Conservation (phyloP, 2,888 invertebrate genomes). For the Scaeva pyrastri region DNA sequence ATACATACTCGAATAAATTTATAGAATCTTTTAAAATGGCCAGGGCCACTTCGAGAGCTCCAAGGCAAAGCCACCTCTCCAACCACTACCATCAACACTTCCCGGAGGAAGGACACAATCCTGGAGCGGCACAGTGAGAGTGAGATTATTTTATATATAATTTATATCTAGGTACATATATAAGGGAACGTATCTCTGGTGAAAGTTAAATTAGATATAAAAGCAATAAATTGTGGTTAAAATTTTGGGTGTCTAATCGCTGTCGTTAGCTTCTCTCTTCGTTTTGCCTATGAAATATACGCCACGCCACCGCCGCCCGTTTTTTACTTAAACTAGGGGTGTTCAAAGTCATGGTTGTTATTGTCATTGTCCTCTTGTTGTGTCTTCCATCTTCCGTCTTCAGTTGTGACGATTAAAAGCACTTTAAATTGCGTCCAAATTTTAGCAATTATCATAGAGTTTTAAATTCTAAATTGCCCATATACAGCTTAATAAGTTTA, state of each 20-base stretch:
- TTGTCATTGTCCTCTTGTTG: neutral
- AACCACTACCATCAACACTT: neutral
- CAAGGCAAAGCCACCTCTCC: constrained; percentile 15
- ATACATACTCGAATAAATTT: no score
- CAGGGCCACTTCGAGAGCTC: constrained; percentile 38
- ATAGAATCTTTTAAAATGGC: neutral
- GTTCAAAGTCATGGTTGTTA: neutral
- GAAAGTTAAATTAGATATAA: constrained; percentile 77
- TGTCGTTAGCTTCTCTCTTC: constrained; percentile 27
- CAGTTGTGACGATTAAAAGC: constrained; percentile 56
- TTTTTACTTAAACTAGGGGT: neutral
- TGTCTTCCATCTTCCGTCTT: neutral
- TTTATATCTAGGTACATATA: no score
- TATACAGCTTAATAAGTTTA: constrained; percentile 68
- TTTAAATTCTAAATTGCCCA: constrained; percentile 74
- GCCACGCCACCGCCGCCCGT: neutral
- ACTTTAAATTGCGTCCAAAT: constrained; percentile 74
- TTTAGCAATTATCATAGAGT: constrained; percentile 73
- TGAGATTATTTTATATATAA: constrained; percentile 48
- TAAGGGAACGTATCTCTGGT: constrained; percentile 43
- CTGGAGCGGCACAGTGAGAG: constrained; percentile 12
- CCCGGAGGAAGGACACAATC: neutral
- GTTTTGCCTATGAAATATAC: neutral
- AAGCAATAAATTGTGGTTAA: constrained; percentile 77
- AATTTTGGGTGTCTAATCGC: constrained; percentile 75